Evolutionary conservation across 2,888 invertebrate species (phyloP), one percentile per base, ranked within the genome.

Genomic region (Macaria notata): DNA sequence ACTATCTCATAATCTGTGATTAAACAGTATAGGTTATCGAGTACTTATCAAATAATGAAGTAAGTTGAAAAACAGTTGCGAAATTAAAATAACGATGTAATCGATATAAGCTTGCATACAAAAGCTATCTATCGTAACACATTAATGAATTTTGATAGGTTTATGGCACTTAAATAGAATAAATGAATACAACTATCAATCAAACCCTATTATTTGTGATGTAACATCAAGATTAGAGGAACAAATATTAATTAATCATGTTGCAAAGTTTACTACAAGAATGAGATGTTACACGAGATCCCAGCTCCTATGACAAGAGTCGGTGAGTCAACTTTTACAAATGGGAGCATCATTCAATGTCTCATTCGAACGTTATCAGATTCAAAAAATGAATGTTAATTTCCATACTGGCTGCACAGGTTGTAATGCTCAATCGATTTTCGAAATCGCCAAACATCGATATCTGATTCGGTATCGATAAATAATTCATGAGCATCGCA

Each of bases 401-500:
- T 61, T 60, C 50, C 69, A 79, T 76, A 73, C 78, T 69, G 76
- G 56, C 71, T 75, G 68, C 71, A 74, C 79, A 76, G 75, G 77
- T 79, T 80, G 78, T 75, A 78, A 74, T 72, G 75, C 70, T 75
- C 74, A 79, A 84, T 86, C 81, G 78, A 76, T 81, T 86, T 81
- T 78, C 82, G 81, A 84, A 83, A 88, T 86, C 78, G 74, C 81
- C 82, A 81, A 86, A 86, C 83, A 75, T 74, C 78, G 81, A 83
- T 83, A 82, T 84, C 79, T 72, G 78, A 85, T 83, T 81, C 75
- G 67, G 76, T 75, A 72, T 72, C 71, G 66, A 82, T 88, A 78
- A 84, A 88, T 86, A 74, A 88, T 88, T 86, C 83, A 88, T 86
- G 78, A 82, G 73, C 74, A 79, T 76, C 79, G 76, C 72, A 86